Evolutionary conservation across 2,797 vertebrate genomes (phyloP).

Genomic region (Catamblyrhynchus diadema): DNA sequence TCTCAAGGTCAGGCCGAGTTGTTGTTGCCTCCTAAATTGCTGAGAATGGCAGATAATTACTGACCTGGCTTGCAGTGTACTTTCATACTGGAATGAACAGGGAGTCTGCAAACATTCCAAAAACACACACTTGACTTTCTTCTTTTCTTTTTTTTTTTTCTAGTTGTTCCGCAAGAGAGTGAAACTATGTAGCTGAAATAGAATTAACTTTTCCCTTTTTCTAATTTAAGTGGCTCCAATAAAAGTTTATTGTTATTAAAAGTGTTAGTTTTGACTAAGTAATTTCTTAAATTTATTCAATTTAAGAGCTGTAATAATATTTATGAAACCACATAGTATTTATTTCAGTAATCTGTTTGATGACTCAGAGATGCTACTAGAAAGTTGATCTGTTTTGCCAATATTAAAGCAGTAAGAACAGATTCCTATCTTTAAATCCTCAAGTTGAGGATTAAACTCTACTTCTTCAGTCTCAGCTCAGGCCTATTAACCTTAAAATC

Average conservation of each 20-base stretch:
- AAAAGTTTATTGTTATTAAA: background rate
- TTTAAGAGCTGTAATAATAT: background rate
- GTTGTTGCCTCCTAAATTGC: background rate
- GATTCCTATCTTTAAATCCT: background rate
- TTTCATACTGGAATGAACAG: background rate
- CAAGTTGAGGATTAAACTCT: background rate
- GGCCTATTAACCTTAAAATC: background rate
- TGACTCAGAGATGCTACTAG: background rate
- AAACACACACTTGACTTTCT: background rate
- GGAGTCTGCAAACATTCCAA: background rate
- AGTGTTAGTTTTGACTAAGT: background rate
- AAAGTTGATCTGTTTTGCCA: background rate
- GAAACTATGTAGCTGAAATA: background rate
- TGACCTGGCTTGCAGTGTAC: background rate
- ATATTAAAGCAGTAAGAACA: background rate
- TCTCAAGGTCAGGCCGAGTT: conserved; percentile 82
- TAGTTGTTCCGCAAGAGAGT: background rate
- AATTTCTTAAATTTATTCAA: background rate
- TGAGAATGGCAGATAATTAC: background rate
- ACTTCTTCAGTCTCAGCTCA: background rate
- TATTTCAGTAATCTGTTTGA: background rate
- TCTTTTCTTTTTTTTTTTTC: background rate
- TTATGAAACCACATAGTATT: background rate
- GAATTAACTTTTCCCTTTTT: background rate
- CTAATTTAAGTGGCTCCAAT: background rate